Conservation (phyloP, 23 tunicate genomes). For the Trididemnum nubilum region DNA sequence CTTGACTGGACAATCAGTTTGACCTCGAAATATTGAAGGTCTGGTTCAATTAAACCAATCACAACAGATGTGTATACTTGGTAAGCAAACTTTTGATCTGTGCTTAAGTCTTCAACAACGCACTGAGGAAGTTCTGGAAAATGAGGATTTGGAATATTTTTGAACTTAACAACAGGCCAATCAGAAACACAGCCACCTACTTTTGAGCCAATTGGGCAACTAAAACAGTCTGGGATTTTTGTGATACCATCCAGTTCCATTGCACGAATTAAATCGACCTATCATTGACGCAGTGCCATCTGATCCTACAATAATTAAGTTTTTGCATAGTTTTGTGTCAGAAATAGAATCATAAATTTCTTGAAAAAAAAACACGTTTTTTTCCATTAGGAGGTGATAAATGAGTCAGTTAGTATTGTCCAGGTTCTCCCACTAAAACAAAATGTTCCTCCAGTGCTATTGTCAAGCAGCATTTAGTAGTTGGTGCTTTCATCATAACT, state of each 20-base stretch:
- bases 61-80: too few relatives aligned
- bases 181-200: too few relatives aligned
- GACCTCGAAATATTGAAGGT: too few relatives aligned
- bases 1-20: too few relatives aligned
- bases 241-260: constrained; percentile 1
- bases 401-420: constrained; percentile 29
- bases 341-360: constrained; percentile 22
- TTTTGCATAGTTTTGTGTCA: constrained; percentile 17
- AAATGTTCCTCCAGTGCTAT: constrained; percentile 29
- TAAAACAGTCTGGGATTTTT: too few relatives aligned
- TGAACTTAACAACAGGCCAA: too few relatives aligned
- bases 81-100: too few relatives aligned
- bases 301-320: constrained; percentile 18
- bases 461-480: not conserved
- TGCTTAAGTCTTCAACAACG: too few relatives aligned
- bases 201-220: too few relatives aligned
- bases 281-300: constrained; percentile 40
- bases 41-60: too few relatives aligned
- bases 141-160: too few relatives aligned
- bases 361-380: constrained; percentile 29
- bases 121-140: too few relatives aligned
- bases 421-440: constrained; percentile 36
- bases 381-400: constrained; percentile 34
- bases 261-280: constrained; percentile 31
- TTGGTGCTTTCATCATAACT: constrained; percentile 16